Percentiles rank a stretch among this genome's conserved stretches.
phyloP scores from a whole-genome alignment of 2,888 invertebrate species.

The Leptopilina drosophilae region DNA sequence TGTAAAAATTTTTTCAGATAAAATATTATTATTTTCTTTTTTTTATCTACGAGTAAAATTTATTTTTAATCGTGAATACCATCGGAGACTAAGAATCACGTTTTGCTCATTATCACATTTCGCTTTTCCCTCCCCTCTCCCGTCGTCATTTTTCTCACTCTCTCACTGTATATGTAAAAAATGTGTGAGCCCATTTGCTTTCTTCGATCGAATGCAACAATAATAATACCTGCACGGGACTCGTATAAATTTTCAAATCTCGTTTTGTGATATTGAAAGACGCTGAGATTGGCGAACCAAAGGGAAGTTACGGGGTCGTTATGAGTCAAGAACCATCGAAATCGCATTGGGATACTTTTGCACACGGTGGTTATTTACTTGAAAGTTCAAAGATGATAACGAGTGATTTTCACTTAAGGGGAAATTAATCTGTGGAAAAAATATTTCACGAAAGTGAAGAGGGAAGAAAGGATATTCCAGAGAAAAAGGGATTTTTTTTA shows the following conservation, averaged over 20 bases:
- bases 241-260: conserved; percentile 48
- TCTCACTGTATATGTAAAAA: too few species aligned
- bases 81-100: too few species aligned
- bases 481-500: too few species aligned
- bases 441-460: too few species aligned
- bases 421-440: not conserved
- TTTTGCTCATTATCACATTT: too few species aligned
- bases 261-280: not conserved
- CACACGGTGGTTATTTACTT: conserved; percentile 19
- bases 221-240: conserved; percentile 52
- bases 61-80: too few species aligned
- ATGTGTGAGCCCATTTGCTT: not conserved
- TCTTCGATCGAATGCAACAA: conserved; percentile 33
- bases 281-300: not conserved
- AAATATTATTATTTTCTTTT: too few species aligned
- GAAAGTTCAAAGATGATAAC: not conserved
- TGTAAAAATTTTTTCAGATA: too few species aligned
- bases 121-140: too few species aligned
- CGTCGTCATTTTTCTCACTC: too few species aligned
- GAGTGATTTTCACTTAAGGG: not conserved
- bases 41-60: too few species aligned
- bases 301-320: conserved; percentile 7
- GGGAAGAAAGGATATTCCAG: too few species aligned
- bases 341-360: conserved; percentile 7
- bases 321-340: conserved; percentile 26